Conservation (phyloP, 2,113 vertebrate species). For the Climacteris rufus region DNA sequence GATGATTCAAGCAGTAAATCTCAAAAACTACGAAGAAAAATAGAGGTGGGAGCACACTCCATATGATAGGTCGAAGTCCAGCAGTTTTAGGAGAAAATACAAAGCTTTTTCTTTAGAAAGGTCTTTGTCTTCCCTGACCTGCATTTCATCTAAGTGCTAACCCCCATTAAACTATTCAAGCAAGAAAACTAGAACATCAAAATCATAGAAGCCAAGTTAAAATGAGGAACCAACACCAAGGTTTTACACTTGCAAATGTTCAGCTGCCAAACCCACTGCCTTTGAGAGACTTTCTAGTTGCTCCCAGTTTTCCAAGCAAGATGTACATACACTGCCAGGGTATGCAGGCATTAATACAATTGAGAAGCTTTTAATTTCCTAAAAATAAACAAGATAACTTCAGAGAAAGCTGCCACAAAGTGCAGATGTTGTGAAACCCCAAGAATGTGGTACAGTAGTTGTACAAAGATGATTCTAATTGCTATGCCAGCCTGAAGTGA, state of each 20-base stretch:
- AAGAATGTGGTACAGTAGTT: background rate
- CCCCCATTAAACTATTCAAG: background rate
- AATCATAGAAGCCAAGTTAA: background rate
- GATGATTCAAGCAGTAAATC: background rate
- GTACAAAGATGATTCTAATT: background rate
- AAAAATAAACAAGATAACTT: background rate
- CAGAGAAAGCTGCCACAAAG: background rate
- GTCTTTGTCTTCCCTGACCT: background rate
- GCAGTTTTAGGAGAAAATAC: background rate
- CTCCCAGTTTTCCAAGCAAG: background rate
- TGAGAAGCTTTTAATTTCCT: background rate
- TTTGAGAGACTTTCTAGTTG: background rate
- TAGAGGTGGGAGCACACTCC: background rate
- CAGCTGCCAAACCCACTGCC: background rate
- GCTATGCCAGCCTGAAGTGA: fast-evolving
- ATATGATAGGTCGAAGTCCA: background rate
- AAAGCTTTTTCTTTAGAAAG: background rate
- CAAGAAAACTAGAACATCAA: background rate
- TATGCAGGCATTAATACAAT: background rate
- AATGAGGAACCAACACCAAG: background rate
- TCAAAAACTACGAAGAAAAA: background rate
- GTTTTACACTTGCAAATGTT: background rate
- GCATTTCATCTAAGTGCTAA: background rate
- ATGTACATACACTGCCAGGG: background rate
- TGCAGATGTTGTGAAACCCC: background rate